phyloP scores from a whole-genome alignment of 2,113 vertebrate genomes.

The Calcarius ornatus region DNA sequence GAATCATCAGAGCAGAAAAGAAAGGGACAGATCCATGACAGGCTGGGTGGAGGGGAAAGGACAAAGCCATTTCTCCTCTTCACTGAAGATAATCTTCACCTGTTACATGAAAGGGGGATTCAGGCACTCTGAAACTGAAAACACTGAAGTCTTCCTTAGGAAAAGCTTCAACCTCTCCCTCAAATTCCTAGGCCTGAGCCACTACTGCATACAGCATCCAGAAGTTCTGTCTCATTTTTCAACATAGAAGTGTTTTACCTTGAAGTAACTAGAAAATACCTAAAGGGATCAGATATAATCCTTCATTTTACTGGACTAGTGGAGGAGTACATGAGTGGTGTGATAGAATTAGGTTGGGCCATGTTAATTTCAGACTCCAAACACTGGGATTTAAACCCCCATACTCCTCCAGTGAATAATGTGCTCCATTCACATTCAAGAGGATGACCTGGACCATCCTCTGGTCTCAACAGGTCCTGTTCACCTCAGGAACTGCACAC shows the following conservation, averaged over 20 bases:
- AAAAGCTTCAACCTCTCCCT: background rate
- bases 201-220: background rate
- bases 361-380: background rate
- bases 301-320: background rate
- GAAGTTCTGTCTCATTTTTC: background rate
- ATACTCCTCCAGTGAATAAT: background rate
- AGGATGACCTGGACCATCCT: background rate
- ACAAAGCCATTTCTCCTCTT: background rate
- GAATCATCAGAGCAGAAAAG: background rate
- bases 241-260: background rate
- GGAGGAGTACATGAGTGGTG: background rate
- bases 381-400: background rate
- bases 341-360: background rate
- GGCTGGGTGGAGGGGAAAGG: background rate
- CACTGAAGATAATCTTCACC: background rate
- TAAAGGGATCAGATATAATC: background rate
- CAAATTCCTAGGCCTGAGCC: background rate
- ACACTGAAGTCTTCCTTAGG: background rate
- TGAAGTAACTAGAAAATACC: background rate
- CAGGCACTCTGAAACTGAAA: background rate
- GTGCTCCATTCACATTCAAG: background rate
- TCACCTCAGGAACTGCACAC: background rate
- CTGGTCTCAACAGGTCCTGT: background rate
- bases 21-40: background rate
- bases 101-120: background rate